Conservation (phyloP, 2,797 vertebrate species). For the Hybognathus amarus region DNA sequence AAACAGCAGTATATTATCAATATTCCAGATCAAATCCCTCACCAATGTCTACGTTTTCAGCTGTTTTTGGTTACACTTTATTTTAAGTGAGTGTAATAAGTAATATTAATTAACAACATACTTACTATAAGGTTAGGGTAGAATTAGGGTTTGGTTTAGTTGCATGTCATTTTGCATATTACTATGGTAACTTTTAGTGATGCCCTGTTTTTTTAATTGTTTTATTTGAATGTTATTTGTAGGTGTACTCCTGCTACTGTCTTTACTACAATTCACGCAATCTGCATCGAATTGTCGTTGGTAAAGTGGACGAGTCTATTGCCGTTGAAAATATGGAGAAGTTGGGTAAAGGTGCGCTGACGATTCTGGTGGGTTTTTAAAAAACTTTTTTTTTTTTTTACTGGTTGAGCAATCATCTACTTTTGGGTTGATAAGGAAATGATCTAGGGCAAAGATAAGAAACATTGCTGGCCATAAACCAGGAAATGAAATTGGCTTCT, state of each 20-base stretch:
- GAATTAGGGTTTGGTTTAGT: too few relatives aligned
- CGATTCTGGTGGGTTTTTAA: slow-evolving; percentile 4
- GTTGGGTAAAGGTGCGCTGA: neutral
- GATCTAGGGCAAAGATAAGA: neutral
- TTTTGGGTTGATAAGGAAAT: neutral
- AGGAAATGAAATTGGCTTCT: neutral
- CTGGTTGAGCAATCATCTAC: neutral
- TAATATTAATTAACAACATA: too few relatives aligned
- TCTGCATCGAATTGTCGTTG: neutral
- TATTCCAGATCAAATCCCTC: neutral
- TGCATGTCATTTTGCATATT: too few relatives aligned
- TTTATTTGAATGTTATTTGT: neutral
- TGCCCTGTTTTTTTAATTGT: neutral
- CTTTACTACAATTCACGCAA: slow-evolving; percentile 2
- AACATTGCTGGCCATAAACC: neutral
- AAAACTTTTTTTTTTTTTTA: neutral
- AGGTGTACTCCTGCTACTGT: slow-evolving; percentile 43
- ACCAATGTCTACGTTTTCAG: neutral
- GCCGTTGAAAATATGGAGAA: accelerated
- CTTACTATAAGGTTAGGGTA: too few relatives aligned
- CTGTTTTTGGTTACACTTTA: too few relatives aligned
- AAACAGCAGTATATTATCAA: neutral
- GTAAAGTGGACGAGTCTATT: too few relatives aligned
- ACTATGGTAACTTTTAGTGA: too few relatives aligned
- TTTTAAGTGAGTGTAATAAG: too few relatives aligned